These are phyloP conservation scores for Chrysocyon brachyurus DNA, from an alignment of 2,797 vertebrate species.

Conservation along the genomic window DNA sequence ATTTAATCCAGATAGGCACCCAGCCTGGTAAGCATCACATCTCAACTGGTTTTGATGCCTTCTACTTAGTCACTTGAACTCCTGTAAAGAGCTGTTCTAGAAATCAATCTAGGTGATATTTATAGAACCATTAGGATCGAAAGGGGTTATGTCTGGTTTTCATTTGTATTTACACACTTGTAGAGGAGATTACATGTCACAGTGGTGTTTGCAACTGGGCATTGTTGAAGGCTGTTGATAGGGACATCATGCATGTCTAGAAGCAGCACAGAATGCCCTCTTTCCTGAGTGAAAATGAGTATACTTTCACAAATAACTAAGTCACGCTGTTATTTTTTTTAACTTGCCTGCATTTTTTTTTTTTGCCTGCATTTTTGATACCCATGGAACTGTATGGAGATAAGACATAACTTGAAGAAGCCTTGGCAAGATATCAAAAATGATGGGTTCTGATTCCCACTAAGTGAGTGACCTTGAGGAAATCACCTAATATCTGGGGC, in stretches of 20 bases:
- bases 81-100: neutral
- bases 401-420: neutral
- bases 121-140: neutral
- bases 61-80: neutral
- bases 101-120: neutral
- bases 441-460: neutral
- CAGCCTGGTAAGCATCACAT: neutral
- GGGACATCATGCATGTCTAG: neutral
- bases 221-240: neutral
- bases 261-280: neutral
- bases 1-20: neutral
- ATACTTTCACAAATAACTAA: neutral
- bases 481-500: neutral
- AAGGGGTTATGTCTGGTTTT: neutral
- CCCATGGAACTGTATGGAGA: neutral
- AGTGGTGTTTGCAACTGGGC: neutral
- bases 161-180: neutral
- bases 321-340: neutral
- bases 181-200: neutral
- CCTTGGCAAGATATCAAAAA: neutral
- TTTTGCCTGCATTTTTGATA: neutral
- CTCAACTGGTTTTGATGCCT: neutral
- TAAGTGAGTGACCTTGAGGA: neutral
- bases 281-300: neutral
- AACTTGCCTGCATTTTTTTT: neutral